phyloP scores from a whole-genome alignment of 2,113 vertebrate genomes.

The Menidia beryllina region DNA sequence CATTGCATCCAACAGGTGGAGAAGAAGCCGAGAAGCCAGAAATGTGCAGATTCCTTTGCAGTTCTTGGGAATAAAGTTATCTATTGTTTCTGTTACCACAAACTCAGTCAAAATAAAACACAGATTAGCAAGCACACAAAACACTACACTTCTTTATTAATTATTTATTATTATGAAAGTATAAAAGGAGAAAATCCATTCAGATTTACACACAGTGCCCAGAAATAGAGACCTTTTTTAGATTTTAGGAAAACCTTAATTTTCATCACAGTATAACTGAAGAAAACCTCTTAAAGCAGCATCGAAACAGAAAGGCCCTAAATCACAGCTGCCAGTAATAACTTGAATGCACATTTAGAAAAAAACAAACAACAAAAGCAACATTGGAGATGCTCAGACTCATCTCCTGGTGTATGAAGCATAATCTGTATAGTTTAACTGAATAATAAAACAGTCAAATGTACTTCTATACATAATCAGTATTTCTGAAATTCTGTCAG shows the following conservation, averaged over 20 bases:
- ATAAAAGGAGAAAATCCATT: conserved; percentile 19
- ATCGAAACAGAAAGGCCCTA: conserved; percentile 11
- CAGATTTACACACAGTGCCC: conserved; percentile 27
- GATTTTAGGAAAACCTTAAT: conserved; percentile 24
- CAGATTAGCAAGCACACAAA: conserved; percentile 1
- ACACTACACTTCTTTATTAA: neutral
- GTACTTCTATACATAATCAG: too few relatives aligned
- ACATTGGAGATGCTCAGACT: conserved; percentile 2
- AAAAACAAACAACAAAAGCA: neutral
- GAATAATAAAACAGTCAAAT: too few relatives aligned
- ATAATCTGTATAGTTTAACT: too few relatives aligned
- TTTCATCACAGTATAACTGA: conserved; percentile 20
- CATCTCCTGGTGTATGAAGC: too few relatives aligned
- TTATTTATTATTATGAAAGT: conserved; percentile 56
- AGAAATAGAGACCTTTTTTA: conserved; percentile 14
- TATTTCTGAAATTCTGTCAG: neutral
- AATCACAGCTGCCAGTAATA: conserved; percentile 54
- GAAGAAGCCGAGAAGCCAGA: too few relatives aligned
- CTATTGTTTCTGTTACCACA: too few relatives aligned
- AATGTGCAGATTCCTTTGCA: too few relatives aligned
- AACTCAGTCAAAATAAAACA: neutral
- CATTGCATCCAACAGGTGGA: too few relatives aligned
- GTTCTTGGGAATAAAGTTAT: too few relatives aligned
- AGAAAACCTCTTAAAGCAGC: conserved; percentile 20
- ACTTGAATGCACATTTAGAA: conserved; percentile 23